Base-by-base conservation (phyloP, 2,113 vertebrate genomes). In the Protobothrops flavoviridis region DNA sequence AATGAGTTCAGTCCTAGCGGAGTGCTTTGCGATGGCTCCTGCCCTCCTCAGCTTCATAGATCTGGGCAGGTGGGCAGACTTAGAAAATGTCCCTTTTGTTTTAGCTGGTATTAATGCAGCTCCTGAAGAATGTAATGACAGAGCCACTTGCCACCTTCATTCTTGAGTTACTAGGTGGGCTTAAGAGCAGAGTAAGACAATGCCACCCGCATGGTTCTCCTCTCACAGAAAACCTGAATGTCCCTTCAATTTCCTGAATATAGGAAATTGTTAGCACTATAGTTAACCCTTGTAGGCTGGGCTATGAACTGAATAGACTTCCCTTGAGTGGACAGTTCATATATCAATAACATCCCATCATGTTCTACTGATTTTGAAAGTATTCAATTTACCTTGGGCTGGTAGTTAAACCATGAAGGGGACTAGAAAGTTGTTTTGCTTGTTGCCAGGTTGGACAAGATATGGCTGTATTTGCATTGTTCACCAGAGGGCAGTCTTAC, bases 401-500 rank as follows among this genome's bases (percentile, higher is more conserved):
- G 74, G 12, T 56, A 61, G n/a, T 26, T 45, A 52, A 90, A 56
- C 10, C 11, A 4, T 7, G 29, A 20, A 29, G 52, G 45, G 43
- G 59, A 50, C 88, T 59, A 48, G 56, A 48, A 55, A 13, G n/a
- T 26, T 23, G 56, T 85, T 69, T 59, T 24, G 55, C 55, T 45
- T 26, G 13, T 86, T 59, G n/a, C 29, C 55, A 90, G 29, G 20
- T 86, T 56, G 39, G 55, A 56, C 55, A 85, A 9, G 7, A 20
- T 61, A 5, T 5, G 5, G 87, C 94, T 96, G 5, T 86, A 43
- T 93, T 0, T 23, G 0, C 48, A 4, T 0, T 92, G 88, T 89
- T 96, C 97, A 93, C 3, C 95, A 95, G 96, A 94, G 95, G 93
- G 96, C 94, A 96, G 95, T 56, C 90, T 26, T 1, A 87, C n/a